These are phyloP conservation scores for Tragulus kanchil DNA, from an alignment of 2,113 vertebrate genomes.

Conservation along the genomic window DNA sequence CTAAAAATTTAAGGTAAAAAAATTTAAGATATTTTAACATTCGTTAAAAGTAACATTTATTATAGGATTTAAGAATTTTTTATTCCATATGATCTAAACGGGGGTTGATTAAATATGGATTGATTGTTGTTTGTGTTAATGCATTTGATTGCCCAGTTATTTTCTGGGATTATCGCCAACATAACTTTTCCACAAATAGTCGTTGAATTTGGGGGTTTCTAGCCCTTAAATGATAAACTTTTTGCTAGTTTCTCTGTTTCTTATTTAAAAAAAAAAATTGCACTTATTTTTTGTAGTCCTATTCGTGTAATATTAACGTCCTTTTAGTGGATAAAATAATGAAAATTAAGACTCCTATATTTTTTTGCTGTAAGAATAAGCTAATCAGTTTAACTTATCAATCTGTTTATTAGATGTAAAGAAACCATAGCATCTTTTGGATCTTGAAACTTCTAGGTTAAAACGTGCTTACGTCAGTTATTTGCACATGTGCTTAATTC, in stretches of 20 bases:
- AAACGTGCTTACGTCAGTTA: constrained; percentile 64
- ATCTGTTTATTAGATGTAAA: constrained; percentile 62
- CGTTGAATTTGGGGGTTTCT: background rate
- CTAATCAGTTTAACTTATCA: constrained; percentile 13
- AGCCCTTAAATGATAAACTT: background rate
- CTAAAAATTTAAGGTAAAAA: background rate
- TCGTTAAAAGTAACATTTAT: background rate
- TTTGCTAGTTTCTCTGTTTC: constrained; percentile 36
- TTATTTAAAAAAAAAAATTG: background rate
- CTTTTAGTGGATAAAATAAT: background rate
- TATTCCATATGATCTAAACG: background rate
- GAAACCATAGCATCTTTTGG: constrained; percentile 45
- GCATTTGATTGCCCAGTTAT: background rate
- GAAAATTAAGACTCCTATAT: background rate
- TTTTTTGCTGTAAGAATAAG: constrained; percentile 38
- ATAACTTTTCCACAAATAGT: background rate
- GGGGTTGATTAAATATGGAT: background rate
- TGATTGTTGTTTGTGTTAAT: background rate
- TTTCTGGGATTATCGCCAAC: background rate
- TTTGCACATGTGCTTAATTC: constrained; percentile 88
- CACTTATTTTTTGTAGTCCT: background rate
- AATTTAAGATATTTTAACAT: background rate
- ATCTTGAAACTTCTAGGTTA: constrained; percentile 64
- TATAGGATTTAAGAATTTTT: background rate
- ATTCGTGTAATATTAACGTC: background rate